A percentile compares a stretch with the other conserved stretches of the same genome.
Evolutionary conservation across 2,797 vertebrate species (phyloP).

Genomic region (Falco peregrinus): DNA sequence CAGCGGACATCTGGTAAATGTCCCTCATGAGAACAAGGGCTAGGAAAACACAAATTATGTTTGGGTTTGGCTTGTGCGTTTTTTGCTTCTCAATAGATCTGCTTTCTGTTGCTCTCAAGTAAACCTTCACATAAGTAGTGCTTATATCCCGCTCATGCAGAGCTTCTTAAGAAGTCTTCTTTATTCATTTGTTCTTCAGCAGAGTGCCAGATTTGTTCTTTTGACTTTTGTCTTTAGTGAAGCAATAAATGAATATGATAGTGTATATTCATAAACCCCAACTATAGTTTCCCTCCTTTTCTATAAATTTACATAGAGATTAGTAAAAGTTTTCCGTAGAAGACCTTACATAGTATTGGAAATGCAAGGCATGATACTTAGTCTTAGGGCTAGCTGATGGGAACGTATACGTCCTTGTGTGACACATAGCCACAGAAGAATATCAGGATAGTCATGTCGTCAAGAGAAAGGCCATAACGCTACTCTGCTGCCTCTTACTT

Average conservation of each 20-base stretch:
- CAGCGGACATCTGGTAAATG: too few species aligned
- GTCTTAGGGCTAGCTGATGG: background rate
- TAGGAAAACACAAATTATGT: background rate
- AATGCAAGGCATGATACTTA: background rate
- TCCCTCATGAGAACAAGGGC: too few species aligned
- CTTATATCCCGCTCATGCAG: background rate
- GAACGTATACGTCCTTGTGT: background rate
- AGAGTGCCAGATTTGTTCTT: constrained; percentile 11
- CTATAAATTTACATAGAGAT: background rate
- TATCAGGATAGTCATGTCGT: background rate
- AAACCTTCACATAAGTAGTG: background rate
- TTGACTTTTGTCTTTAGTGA: background rate
- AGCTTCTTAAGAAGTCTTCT: background rate
- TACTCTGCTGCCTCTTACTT: background rate
- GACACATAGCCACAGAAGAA: background rate
- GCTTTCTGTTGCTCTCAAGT: background rate
- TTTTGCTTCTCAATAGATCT: background rate
- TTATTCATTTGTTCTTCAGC: background rate
- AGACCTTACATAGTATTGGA: background rate
- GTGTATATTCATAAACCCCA: background rate
- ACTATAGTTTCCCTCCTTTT: background rate
- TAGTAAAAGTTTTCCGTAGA: background rate
- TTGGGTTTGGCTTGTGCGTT: background rate
- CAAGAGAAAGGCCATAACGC: background rate
- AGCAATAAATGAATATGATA: background rate